phyloP scores from a whole-genome alignment of 2,113 vertebrate genomes.

The Genyomyrus donnyi region DNA sequence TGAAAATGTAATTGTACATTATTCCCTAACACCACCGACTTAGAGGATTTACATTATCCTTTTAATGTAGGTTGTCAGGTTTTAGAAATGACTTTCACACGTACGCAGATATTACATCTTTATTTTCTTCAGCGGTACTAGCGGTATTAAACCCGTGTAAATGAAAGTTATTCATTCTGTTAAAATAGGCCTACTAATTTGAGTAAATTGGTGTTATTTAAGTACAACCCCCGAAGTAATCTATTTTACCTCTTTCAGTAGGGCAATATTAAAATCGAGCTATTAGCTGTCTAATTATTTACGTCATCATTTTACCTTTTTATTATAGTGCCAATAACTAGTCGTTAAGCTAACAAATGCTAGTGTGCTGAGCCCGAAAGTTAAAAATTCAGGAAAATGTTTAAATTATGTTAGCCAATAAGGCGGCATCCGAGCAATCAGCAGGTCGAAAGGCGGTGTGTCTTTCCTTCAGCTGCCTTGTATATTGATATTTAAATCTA shows the following conservation, averaged over 20 bases:
- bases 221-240: background rate
- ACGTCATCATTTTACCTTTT: background rate
- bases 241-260: background rate
- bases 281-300: background rate
- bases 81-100: background rate
- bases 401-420: background rate
- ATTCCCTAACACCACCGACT: background rate
- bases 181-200: background rate
- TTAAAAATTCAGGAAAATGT: background rate
- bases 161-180: background rate
- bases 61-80: background rate
- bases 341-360: background rate
- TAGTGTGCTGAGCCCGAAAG: background rate
- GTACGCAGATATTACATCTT: background rate
- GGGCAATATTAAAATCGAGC: background rate
- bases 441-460: background rate
- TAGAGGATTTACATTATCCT: background rate
- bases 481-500: background rate
- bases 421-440: background rate
- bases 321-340: background rate
- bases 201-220: background rate
- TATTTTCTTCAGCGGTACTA: background rate
- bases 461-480: background rate
- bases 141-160: background rate
- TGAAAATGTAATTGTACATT: background rate